phyloP scores from a whole-genome alignment of 2,888 invertebrate species.

The Idaea dimidiata region DNA sequence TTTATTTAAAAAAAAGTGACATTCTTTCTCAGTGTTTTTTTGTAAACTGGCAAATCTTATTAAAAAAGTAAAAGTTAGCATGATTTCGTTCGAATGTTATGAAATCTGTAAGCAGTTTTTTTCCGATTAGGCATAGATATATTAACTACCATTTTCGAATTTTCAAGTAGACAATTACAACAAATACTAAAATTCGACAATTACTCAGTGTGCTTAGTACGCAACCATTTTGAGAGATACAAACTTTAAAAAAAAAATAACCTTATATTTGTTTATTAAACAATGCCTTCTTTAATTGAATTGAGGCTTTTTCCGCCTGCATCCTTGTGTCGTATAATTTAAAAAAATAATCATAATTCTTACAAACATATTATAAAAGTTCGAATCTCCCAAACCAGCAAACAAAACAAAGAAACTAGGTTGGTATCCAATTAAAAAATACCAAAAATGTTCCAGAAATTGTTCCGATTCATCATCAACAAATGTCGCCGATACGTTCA shows the following conservation, averaged over 20 bases:
- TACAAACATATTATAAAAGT: slow-evolving; percentile 23
- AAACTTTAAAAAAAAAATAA: slow-evolving; percentile 23
- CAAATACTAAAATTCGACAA: slow-evolving; percentile 12
- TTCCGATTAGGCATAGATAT: slow-evolving; percentile 18
- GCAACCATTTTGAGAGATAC: slow-evolving; percentile 39
- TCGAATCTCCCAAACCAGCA: slow-evolving; percentile 20
- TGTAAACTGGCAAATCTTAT: slow-evolving; percentile 8
- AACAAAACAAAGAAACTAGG: slow-evolving; percentile 10
- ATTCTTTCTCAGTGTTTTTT: slow-evolving; percentile 3
- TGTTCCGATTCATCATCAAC: slow-evolving; percentile 76
- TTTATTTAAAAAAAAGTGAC: too few relatives aligned
- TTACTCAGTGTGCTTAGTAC: slow-evolving; percentile 41
- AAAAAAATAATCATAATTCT: not conserved
- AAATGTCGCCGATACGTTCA: slow-evolving; percentile 78
- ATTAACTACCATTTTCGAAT: too few relatives aligned
- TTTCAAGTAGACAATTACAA: too few relatives aligned
- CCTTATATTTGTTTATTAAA: too few relatives aligned
- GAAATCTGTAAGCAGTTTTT: slow-evolving; percentile 7
- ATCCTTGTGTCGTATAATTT: not conserved
- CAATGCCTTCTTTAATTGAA: too few relatives aligned
- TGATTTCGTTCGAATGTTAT: slow-evolving; percentile 36
- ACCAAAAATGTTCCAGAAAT: slow-evolving; percentile 68
- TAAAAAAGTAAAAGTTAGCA: slow-evolving; percentile 43
- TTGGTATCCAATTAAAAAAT: slow-evolving; percentile 24
- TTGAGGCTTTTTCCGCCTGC: not conserved